Percentiles rank a stretch among this genome's conserved stretches.
Evolutionary conservation across 1,140 invertebrate species (phyloP).

Genomic region (Achroia grisella): DNA sequence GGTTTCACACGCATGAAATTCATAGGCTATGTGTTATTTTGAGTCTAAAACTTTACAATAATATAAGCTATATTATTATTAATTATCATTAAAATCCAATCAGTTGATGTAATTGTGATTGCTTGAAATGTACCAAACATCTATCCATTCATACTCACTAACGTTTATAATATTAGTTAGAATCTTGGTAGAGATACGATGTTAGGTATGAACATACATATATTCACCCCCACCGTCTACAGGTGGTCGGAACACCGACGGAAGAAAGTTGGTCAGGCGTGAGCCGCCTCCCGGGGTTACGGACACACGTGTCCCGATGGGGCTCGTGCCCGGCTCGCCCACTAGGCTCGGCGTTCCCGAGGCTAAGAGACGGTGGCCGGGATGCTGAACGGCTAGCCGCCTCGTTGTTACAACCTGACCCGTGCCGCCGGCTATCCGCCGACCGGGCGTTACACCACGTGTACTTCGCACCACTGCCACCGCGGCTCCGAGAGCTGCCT

Average conservation of each 20-base stretch:
- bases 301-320: conserved; percentile 81
- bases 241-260: conserved; percentile 92
- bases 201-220: too few relatives aligned
- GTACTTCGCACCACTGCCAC: conserved; percentile 92
- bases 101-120: too few relatives aligned
- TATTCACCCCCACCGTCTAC: background rate
- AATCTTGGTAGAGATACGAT: too few relatives aligned
- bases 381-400: conserved; percentile 92
- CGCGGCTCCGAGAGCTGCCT: conserved; percentile 90
- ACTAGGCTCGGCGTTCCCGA: conserved; percentile 90
- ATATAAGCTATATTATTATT: too few relatives aligned
- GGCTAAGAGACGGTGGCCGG: conserved; percentile 86
- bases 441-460: conserved; percentile 90
- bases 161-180: too few relatives aligned
- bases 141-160: too few relatives aligned
- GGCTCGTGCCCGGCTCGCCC: conserved; percentile 84
- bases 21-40: too few relatives aligned
- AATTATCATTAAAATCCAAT: too few relatives aligned
- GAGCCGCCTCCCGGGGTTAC: conserved; percentile 88
- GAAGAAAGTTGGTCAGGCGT: conserved; percentile 94
- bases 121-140: too few relatives aligned
- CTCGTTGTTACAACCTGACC: conserved; percentile 91
- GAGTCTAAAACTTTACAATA: too few relatives aligned
- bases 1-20: too few relatives aligned
- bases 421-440: conserved; percentile 89